Percentiles rank a stretch among this genome's conserved stretches.
Evolutionary conservation across 2,888 invertebrate species (phyloP).

Genomic region (Dasysyrphus tricinctus): DNA sequence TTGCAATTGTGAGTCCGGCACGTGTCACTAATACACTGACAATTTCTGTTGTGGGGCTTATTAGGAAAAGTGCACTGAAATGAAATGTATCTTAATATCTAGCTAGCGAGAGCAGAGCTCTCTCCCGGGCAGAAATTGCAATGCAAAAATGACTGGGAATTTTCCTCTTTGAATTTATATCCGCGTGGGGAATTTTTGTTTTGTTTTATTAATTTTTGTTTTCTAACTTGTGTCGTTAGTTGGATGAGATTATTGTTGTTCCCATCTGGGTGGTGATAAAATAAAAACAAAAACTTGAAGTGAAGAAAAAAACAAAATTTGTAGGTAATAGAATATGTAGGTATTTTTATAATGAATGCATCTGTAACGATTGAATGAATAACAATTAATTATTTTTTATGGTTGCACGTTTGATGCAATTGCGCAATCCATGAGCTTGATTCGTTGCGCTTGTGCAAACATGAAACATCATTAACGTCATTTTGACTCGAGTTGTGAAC

Average conservation of each 20-base stretch:
- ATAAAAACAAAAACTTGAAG: background rate
- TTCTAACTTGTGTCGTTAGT: background rate
- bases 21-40: constrained; percentile 60
- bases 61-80: background rate
- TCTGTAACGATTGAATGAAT: constrained; percentile 36
- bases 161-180: constrained; percentile 49
- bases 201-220: no score
- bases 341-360: background rate
- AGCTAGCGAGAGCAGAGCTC: constrained; percentile 25
- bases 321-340: background rate
- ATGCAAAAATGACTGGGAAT: constrained; percentile 62
- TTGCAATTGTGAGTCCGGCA: constrained; percentile 62
- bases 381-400: constrained; percentile 50
- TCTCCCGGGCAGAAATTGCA: constrained; percentile 69
- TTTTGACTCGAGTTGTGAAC: background rate
- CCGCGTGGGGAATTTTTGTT: constrained; percentile 7
- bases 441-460: constrained; percentile 12
- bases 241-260: background rate
- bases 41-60: background rate
- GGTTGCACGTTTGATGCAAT: constrained; percentile 18
- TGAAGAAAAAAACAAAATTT: background rate
- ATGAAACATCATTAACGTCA: constrained; percentile 5
- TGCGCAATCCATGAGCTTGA: background rate
- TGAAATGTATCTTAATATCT: constrained; percentile 50
- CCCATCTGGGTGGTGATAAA: background rate